A percentile compares a stretch with the other conserved stretches of the same genome.
Evolutionary conservation across 64 coral and sea anemone species (phyloP).

Genomic region (Dendronephthya gigantea): DNA sequence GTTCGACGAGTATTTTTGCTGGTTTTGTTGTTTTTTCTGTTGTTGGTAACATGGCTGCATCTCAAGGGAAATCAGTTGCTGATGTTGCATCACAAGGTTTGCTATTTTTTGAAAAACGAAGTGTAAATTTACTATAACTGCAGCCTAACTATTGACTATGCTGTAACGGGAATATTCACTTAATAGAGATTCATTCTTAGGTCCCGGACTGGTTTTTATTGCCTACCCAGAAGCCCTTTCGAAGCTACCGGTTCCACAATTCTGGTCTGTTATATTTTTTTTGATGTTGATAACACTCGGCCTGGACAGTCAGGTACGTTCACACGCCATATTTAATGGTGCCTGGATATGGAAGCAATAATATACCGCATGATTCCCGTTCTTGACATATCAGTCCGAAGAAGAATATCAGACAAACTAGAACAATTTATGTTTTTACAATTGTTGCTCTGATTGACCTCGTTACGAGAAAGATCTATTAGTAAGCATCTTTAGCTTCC

Average conservation of each 20-base stretch:
- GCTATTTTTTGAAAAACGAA: neutral
- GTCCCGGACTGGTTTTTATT: conserved; percentile 77
- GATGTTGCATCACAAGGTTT: conserved; percentile 77
- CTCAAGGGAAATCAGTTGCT: conserved; percentile 31
- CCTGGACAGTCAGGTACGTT: conserved; percentile 66
- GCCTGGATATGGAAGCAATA: too few species aligned
- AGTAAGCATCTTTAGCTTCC: neutral
- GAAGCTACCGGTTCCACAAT: conserved; percentile 52
- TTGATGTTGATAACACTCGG: conserved; percentile 80
- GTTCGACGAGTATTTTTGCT: conserved; percentile 67
- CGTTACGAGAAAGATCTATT: too few species aligned
- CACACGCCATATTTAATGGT: neutral
- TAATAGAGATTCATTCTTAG: neutral
- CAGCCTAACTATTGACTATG: too few species aligned
- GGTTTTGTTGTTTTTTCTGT: conserved; percentile 72
- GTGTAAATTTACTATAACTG: too few species aligned
- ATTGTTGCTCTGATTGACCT: too few species aligned
- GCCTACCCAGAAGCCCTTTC: conserved; percentile 79
- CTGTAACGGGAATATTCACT: too few species aligned
- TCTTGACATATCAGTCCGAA: too few species aligned
- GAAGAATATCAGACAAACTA: too few species aligned
- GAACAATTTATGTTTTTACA: too few species aligned
- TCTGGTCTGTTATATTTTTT: conserved; percentile 75
- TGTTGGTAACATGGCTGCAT: conserved; percentile 56
- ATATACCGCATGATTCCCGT: too few species aligned